A percentile compares a stretch with the other conserved stretches of the same genome.
phyloP scores from a whole-genome alignment of 2,113 vertebrate species.

The Oryzias celebensis region DNA sequence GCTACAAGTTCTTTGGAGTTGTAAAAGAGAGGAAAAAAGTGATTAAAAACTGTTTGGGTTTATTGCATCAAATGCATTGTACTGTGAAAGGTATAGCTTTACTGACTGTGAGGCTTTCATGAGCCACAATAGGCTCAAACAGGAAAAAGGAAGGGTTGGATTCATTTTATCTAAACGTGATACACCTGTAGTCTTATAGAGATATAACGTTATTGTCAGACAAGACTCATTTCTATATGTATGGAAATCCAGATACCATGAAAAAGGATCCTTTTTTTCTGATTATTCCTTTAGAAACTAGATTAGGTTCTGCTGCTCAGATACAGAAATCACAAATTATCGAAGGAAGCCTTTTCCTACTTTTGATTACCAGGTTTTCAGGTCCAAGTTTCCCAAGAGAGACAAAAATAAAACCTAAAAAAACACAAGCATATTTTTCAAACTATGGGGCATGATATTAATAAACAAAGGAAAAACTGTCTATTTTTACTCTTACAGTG shows the following conservation, averaged over 20 bases:
- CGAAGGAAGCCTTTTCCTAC: too few species aligned
- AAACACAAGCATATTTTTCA: too few species aligned
- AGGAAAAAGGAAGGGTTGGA: conserved; percentile 2
- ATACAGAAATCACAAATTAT: too few species aligned
- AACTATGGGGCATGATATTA: too few species aligned
- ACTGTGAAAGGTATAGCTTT: conserved; percentile 37
- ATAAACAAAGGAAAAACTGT: too few species aligned
- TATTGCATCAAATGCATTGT: conserved; percentile 42
- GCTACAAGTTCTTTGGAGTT: conserved; percentile 1
- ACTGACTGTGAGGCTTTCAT: conserved; percentile 27
- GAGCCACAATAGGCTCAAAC: conserved; percentile 27
- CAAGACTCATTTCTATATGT: conserved; percentile 34
- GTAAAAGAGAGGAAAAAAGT: conserved; percentile 1
- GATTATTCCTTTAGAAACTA: conserved; percentile 9
- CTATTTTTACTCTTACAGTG: too few species aligned
- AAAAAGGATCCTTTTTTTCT: conserved; percentile 3
- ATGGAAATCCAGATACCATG: conserved; percentile 26
- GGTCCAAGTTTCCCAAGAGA: too few species aligned
- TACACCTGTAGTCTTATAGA: conserved; percentile 43
- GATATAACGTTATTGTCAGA: conserved; percentile 20
- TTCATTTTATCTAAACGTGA: conserved; percentile 32
- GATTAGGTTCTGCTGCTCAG: too few species aligned
- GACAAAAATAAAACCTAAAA: too few species aligned
- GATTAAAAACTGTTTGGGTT: conserved; percentile 25
- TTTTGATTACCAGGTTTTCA: too few species aligned